phyloP scores from a whole-genome alignment of 2,797 vertebrate species.

The Babyrousa celebensis region DNA sequence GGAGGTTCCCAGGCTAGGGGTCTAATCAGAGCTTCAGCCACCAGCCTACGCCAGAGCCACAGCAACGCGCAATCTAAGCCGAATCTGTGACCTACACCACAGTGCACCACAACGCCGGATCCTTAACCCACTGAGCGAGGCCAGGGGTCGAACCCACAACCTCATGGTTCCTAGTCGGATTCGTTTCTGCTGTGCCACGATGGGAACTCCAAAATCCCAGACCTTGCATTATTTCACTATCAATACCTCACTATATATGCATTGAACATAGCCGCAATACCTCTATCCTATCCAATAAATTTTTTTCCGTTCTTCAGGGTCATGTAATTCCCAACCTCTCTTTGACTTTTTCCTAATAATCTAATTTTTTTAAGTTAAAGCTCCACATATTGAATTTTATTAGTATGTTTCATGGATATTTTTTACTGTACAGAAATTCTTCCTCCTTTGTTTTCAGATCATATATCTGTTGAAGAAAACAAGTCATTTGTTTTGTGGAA shows the following conservation, averaged over 20 bases:
- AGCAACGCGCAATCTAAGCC: no score
- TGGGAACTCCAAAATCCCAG: no score
- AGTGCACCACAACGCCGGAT: no score
- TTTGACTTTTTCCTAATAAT: conserved; percentile 14
- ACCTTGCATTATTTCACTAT: neutral
- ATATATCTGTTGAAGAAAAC: conserved; percentile 9
- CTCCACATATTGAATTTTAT: neutral
- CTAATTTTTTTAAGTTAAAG: neutral
- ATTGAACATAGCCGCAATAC: neutral
- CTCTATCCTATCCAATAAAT: neutral
- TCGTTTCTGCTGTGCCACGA: no score
- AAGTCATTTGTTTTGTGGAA: neutral
- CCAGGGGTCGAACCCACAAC: no score
- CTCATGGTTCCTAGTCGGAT: no score
- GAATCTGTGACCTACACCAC: no score
- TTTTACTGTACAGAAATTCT: neutral
- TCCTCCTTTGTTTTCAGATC: neutral
- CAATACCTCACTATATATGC: neutral
- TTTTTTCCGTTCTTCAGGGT: neutral
- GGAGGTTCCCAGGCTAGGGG: no score
- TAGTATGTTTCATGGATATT: neutral
- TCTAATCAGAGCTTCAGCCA: no score
- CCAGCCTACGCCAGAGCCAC: no score
- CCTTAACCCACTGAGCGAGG: no score
- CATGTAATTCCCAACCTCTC: neutral